Evolutionary conservation across 2,113 vertebrate species (phyloP), one percentile per base, ranked within the genome.

Genomic region (Gasterosteus nipponicus): DNA sequence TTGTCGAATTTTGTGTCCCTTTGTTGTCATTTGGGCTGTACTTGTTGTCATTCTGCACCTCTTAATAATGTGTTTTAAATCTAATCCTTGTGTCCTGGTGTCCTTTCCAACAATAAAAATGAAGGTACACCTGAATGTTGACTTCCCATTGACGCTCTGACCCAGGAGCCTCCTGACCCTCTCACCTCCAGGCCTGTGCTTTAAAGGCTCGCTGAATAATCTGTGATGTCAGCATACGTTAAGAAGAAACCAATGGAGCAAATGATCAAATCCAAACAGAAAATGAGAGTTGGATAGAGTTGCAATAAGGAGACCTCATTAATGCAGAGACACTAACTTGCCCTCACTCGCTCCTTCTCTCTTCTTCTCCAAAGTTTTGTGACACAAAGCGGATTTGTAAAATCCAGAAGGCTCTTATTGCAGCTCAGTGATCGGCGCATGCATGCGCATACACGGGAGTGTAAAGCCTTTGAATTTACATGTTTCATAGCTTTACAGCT

Each of bases 371-470:
- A 58, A 88, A 87, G 69, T 86, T 89, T 78, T 68, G 38, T 90
- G 87, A 90, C 91, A 86, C 81, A 91, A 90, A 92, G 86, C 80
- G 72, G 89, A 86, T 90, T 90, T 90, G 74, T 71, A 63, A 89
- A 91, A 91, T 89, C 90, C 86, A 79, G 63, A 35, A 19, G 78
- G 81, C 81, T 77, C 70, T 74, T 73, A 80, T 60, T 86, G 75
- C 86, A 57, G 87, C 83, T 84, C 74, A 47, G 39, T 31, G 69
- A 80, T 69, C 64, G 58, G 39, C 42, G 41, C 62, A 12, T 5
- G 38, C 74, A 77, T 67, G 33, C 35, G 2, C 65, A 53, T 42
- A 60, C 42, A 70, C 41, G 16, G 31, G 69, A 53, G 62, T 71
- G 75, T 78, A 75, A 84, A 87, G 71, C 68, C 73, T 44, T 76